phyloP scores from a whole-genome alignment of 2,797 vertebrate species.

The Lutjanus campechanus region DNA sequence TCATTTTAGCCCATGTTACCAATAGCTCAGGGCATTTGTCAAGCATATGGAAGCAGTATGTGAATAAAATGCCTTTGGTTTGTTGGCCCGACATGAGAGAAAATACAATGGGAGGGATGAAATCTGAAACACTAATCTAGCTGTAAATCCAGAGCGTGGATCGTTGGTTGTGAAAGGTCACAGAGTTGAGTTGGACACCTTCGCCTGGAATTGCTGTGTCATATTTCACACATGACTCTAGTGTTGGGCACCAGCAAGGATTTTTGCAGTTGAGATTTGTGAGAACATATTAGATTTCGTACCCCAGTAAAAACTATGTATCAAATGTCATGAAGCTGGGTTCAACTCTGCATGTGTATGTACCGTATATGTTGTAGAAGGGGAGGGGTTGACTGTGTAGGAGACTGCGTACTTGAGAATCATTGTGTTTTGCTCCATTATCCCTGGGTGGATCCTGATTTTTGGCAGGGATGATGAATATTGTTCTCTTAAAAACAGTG shows the following conservation, averaged over 20 bases:
- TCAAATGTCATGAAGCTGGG: slow-evolving; percentile 26
- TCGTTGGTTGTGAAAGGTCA: slow-evolving; percentile 53
- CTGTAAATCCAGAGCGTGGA: slow-evolving; percentile 64
- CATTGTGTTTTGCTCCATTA: slow-evolving; percentile 53
- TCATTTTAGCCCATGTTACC: slow-evolving; percentile 45
- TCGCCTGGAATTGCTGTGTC: slow-evolving; percentile 39
- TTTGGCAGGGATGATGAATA: slow-evolving; percentile 60
- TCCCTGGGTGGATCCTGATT: slow-evolving; percentile 67
- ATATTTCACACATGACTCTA: slow-evolving; percentile 50
- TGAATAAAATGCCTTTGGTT: slow-evolving; percentile 53
- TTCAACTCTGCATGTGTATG: slow-evolving; percentile 4
- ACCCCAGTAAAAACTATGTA: slow-evolving; percentile 28
- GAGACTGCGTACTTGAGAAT: slow-evolving; percentile 19
- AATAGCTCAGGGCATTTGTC: slow-evolving; percentile 43
- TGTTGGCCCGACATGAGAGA: slow-evolving; percentile 75
- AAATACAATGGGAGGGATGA: slow-evolving; percentile 58
- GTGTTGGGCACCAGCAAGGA: slow-evolving; percentile 19
- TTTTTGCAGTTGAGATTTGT: slow-evolving; percentile 51
- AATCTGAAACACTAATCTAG: slow-evolving; percentile 68
- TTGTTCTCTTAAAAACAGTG: slow-evolving; percentile 60
- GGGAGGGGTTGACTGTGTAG: slow-evolving; percentile 16
- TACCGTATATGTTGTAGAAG: background rate
- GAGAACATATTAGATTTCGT: slow-evolving; percentile 57
- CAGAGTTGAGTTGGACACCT: slow-evolving; percentile 52
- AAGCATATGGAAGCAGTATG: slow-evolving; percentile 76